These are phyloP conservation scores for Xestia xanthographa DNA, from an alignment of 2,888 invertebrate genomes.

Conservation along the genomic window DNA sequence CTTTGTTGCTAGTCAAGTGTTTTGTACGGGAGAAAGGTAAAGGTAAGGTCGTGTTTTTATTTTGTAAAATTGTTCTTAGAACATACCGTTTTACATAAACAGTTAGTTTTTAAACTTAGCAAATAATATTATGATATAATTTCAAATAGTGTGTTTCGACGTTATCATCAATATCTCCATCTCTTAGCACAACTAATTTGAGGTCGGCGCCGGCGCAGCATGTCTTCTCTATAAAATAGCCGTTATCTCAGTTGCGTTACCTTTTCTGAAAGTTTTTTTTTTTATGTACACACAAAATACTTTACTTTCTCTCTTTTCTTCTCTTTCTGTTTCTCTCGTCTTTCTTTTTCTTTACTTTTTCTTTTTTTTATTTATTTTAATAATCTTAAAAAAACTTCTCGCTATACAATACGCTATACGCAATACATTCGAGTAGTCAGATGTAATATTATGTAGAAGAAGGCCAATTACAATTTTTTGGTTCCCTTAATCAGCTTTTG, in stretches of 20 bases:
- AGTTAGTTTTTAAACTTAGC: background rate
- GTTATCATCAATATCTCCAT: background rate
- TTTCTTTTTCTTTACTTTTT: too few relatives aligned
- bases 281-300: too few relatives aligned
- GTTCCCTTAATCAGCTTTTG: background rate
- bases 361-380: too few relatives aligned
- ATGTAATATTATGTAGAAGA: too few relatives aligned
- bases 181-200: background rate
- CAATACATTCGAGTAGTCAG: too few relatives aligned
- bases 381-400: too few relatives aligned
- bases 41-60: slow-evolving; percentile 31
- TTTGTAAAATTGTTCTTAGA: background rate
- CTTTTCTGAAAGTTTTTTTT: background rate
- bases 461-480: too few relatives aligned
- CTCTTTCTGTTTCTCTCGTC: too few relatives aligned
- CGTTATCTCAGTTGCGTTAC: background rate
- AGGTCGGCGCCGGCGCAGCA: background rate
- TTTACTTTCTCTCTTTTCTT: too few relatives aligned
- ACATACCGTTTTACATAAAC: background rate
- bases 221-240: background rate
- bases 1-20: slow-evolving; percentile 49
- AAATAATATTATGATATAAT: too few relatives aligned
- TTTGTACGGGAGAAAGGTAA: slow-evolving; percentile 52
- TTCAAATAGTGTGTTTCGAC: background rate
- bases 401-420: too few relatives aligned